A percentile compares a stretch with the other conserved stretches of the same genome.
Conservation (phyloP, 1,140 invertebrate species). For the Drosophila bocki region DNA sequence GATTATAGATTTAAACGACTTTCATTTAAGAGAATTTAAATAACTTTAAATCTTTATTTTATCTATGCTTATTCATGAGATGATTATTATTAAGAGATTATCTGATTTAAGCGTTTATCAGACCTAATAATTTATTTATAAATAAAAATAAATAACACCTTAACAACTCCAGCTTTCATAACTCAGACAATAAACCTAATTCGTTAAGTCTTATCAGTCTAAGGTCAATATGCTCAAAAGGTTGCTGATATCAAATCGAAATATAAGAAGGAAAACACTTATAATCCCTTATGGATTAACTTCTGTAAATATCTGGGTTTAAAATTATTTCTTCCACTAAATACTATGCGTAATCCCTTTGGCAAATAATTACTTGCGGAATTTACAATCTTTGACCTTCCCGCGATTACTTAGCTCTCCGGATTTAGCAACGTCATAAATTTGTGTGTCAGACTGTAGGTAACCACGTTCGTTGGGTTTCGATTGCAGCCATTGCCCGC, state of each 20-base stretch:
- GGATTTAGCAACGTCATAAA: conserved; percentile 23
- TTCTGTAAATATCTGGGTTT: neutral
- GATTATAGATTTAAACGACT: neutral
- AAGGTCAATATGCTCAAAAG: neutral
- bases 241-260: conserved; percentile 11
- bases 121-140: no score
- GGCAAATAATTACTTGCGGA: neutral
- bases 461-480: conserved; percentile 37
- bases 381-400: conserved; percentile 12
- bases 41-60: neutral
- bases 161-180: neutral
- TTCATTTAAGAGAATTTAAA: neutral
- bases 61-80: neutral
- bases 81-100: neutral
- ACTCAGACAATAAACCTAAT: neutral
- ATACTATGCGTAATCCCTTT: conserved; percentile 4
- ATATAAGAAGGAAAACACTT: neutral
- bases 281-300: conserved; percentile 1
- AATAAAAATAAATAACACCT: neutral
- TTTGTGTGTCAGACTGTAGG: conserved; percentile 15
- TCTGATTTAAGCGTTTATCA: no score
- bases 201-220: neutral
- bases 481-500: conserved; percentile 22
- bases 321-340: neutral
- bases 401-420: conserved; percentile 17